These are phyloP conservation scores for Rhinichthys osculus DNA, from an alignment of 2,797 vertebrate species.

Conservation along the genomic window DNA sequence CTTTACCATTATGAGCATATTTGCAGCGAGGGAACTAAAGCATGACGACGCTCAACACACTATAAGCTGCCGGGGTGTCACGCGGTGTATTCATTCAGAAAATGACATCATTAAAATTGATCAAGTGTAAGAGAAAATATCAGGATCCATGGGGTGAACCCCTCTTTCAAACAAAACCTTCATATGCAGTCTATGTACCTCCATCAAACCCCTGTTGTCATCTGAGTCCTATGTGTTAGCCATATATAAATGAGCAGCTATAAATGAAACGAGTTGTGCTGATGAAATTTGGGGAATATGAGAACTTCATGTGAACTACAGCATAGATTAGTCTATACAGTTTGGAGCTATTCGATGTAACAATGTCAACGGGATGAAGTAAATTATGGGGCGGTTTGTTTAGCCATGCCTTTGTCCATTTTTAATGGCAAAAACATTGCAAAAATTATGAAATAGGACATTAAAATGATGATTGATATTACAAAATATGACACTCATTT, in stretches of 20 bases:
- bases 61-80: conserved; percentile 18
- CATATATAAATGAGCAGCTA: conserved; percentile 26
- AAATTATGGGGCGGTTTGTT: background rate
- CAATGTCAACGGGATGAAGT: background rate
- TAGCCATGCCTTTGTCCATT: background rate
- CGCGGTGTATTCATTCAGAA: conserved; percentile 20
- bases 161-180: conserved; percentile 44
- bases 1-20: conserved; percentile 16
- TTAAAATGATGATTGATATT: background rate
- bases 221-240: conserved; percentile 9
- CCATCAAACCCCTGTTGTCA: conserved; percentile 52
- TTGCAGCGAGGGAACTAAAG: conserved; percentile 21
- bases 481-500: background rate
- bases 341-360: background rate
- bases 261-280: conserved; percentile 10
- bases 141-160: conserved; percentile 19
- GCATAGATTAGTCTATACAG: background rate
- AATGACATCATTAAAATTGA: conserved; percentile 50
- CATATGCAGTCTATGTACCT: conserved; percentile 35
- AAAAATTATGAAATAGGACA: background rate
- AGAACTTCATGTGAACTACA: conserved; percentile 5
- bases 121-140: conserved; percentile 46
- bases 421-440: background rate
- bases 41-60: conserved; percentile 2
- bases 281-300: conserved; percentile 27